Evolutionary conservation across 2,797 vertebrate species (phyloP), one percentile per base, ranked within the genome.

Genomic region (Sciurus carolinensis): DNA sequence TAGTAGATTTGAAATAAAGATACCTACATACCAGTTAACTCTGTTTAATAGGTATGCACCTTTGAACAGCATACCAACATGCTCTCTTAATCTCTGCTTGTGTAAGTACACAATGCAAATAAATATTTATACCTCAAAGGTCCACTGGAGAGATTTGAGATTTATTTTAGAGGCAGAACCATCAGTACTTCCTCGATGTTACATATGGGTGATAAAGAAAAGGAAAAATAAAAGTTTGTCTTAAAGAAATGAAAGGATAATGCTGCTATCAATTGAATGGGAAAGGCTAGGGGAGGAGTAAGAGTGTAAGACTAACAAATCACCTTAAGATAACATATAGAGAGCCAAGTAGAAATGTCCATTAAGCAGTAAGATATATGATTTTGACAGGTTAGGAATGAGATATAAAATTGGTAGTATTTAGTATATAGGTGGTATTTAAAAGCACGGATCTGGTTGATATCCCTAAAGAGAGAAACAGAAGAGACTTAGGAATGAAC

Each of bases 341-440:
- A 73, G 17, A 94, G 52, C n/a, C 24, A 76, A 87, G 11, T 81
- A 36, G 90, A 94, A 75, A 71, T 75, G 17, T 88, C 52, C 76
- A 5, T 76, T 87, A 96, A 87, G 44, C 3, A 86, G 22, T 36
- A 81, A 52, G 42, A 67, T 59, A 84, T 57, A 86, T 39, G 4
- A 93, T 85, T 92, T 18, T 95, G 67, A 80, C 13, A 81, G 71
- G 18, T 62, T 36, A 72, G 33, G 18, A 44, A 7, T 90, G 18
- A 94, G n/a, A 79, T 83, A 62, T 15, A 83, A 96, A 93, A 87
- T 42, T 93, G 33, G 12, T 50, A 77, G 28, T 67, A 7, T 81
- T 84, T 72, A 83, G 71, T 64, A 80, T 86, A 75, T 33, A 87
- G 67, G 28, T 88, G 30, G 20, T 47, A 82, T 87, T 50, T 92